Conservation (phyloP, 2,888 invertebrate species). For the Mimachlamys varia region DNA sequence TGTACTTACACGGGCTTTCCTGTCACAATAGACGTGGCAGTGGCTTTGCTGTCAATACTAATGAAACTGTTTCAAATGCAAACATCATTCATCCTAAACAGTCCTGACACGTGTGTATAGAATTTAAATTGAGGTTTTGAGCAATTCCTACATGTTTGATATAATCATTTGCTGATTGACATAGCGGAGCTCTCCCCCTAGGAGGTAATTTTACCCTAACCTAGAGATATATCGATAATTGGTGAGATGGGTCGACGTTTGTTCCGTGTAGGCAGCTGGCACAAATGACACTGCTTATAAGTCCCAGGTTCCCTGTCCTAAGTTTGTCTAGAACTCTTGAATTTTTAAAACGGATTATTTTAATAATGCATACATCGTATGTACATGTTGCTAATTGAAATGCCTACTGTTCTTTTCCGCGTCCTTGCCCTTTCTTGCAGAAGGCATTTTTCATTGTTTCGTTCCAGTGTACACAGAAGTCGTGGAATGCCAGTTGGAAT, state of each 20-base stretch:
- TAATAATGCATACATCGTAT: not conserved
- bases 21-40: not conserved
- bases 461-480: not conserved
- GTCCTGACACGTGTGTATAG: not conserved
- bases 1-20: not conserved
- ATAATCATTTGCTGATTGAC: slow-evolving; percentile 28
- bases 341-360: not conserved
- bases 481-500: not conserved
- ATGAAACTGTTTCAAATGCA: slow-evolving; percentile 2
- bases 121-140: slow-evolving; percentile 20
- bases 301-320: not conserved
- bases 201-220: slow-evolving; percentile 21
- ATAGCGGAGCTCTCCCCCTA: not conserved
- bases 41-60: not conserved
- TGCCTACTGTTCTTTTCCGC: not conserved
- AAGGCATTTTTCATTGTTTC: not conserved
- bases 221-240: not conserved
- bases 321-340: not conserved
- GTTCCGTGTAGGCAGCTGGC: not conserved
- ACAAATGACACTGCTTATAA: not conserved
- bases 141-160: slow-evolving; percentile 7
- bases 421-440: not conserved
- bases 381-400: not conserved
- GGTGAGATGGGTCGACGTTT: not conserved
- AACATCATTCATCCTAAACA: not conserved